Conservation (phyloP, 2,888 invertebrate genomes). For the Cataglyphis cursor region DNA sequence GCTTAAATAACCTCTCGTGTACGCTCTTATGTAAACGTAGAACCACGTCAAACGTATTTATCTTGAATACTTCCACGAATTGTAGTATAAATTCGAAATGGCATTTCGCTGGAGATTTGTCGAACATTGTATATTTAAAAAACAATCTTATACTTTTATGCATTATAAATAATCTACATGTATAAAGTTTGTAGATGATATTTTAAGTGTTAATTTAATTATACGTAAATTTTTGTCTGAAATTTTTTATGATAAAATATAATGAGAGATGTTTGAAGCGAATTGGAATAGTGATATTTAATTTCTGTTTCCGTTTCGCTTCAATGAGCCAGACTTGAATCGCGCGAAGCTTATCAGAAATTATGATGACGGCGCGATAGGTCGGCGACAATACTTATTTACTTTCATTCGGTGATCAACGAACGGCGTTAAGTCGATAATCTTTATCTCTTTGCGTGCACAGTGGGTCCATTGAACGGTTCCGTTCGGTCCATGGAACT, state of each 20-base stretch:
- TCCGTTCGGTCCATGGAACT: conserved; percentile 45
- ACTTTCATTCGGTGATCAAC: conserved; percentile 74
- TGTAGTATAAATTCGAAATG: background rate
- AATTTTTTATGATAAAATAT: background rate
- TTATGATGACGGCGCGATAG: conserved; percentile 60
- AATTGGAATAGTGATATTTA: conserved; percentile 11
- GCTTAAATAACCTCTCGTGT: conserved; percentile 49
- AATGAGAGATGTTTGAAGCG: background rate
- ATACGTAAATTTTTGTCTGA: background rate
- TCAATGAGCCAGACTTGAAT: background rate
- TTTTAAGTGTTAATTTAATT: background rate
- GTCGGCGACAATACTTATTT: conserved; percentile 70
- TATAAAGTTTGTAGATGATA: background rate
- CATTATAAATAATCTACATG: background rate
- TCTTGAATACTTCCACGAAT: conserved; percentile 15
- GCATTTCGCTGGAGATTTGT: background rate
- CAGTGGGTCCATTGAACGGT: conserved; percentile 70
- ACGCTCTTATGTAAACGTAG: conserved; percentile 20
- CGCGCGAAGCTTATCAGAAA: conserved; percentile 64
- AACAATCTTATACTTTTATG: background rate
- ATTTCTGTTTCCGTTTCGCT: background rate
- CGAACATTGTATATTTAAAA: background rate
- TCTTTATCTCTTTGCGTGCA: conserved; percentile 67
- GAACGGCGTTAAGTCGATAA: conserved; percentile 72
- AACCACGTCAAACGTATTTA: conserved; percentile 36